Conservation (phyloP, 2,797 vertebrate genomes). For the Artibeus lituratus region DNA sequence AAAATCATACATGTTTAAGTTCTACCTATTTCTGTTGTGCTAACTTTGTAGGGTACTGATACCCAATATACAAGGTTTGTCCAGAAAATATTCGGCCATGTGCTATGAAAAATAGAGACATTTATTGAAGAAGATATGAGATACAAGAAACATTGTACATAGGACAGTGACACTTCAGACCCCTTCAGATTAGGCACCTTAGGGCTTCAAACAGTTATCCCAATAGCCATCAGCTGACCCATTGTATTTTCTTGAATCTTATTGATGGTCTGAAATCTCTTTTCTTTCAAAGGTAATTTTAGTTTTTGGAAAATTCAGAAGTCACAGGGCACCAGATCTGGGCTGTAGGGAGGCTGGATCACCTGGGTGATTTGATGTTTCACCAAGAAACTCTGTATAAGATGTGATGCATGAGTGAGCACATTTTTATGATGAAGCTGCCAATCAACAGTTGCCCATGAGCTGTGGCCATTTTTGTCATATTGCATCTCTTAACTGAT, state of each 20-base stretch:
- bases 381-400: neutral
- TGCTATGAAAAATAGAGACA: too few relatives aligned
- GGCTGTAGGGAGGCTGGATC: too few relatives aligned
- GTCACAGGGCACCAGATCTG: neutral
- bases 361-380: too few relatives aligned
- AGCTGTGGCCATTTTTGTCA: neutral
- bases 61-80: neutral
- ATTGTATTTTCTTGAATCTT: too few relatives aligned
- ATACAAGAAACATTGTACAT: too few relatives aligned
- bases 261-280: neutral
- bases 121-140: too few relatives aligned
- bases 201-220: too few relatives aligned
- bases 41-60: neutral
- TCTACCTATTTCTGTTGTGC: neutral
- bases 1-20: constrained; percentile 1
- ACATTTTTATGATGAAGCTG: neutral
- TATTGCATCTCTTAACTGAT: neutral
- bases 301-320: neutral
- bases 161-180: too few relatives aligned
- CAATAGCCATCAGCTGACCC: too few relatives aligned
- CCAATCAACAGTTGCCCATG: neutral
- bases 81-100: too few relatives aligned
- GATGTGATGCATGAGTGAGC: neutral
- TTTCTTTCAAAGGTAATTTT: neutral
- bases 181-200: too few relatives aligned